Evolutionary conservation across 2,113 vertebrate species (phyloP).

Genomic region (Lophochroa leadbeateri): DNA sequence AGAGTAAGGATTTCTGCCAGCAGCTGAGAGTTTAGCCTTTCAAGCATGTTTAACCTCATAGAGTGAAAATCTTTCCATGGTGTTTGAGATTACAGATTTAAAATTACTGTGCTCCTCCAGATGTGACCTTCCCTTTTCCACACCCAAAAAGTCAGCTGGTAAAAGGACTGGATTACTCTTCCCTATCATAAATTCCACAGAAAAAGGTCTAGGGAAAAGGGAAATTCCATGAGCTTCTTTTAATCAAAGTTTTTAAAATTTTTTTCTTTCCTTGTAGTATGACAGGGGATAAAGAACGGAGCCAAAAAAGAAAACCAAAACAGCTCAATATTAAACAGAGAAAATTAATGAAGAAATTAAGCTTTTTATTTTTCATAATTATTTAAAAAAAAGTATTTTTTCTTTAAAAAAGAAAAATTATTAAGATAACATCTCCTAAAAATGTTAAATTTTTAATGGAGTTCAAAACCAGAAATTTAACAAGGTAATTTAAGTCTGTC

Average conservation of each 20-base stretch:
- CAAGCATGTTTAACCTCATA: not conserved
- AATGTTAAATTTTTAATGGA: not conserved
- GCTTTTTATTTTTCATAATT: rapidly evolving
- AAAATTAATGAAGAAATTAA: not conserved
- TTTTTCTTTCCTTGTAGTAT: not conserved
- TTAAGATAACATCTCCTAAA: not conserved
- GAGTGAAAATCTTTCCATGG: not conserved
- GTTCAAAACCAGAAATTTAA: not conserved
- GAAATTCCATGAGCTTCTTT: not conserved
- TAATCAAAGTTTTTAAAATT: not conserved
- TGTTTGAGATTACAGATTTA: not conserved
- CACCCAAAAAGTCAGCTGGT: not conserved
- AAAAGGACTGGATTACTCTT: not conserved
- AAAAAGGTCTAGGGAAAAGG: not conserved
- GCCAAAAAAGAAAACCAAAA: not conserved
- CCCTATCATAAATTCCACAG: not conserved
- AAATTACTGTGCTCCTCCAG: not conserved
- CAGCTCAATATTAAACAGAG: not conserved
- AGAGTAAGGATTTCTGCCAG: not conserved
- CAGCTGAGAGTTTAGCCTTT: not conserved
- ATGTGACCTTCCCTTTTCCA: not conserved
- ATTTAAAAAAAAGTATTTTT: not conserved
- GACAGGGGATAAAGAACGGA: not conserved
- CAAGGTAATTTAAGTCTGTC: not conserved
- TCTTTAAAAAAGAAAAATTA: rapidly evolving